Conservation (phyloP, 2,113 vertebrate species). For the Microtus pennsylvanicus region DNA sequence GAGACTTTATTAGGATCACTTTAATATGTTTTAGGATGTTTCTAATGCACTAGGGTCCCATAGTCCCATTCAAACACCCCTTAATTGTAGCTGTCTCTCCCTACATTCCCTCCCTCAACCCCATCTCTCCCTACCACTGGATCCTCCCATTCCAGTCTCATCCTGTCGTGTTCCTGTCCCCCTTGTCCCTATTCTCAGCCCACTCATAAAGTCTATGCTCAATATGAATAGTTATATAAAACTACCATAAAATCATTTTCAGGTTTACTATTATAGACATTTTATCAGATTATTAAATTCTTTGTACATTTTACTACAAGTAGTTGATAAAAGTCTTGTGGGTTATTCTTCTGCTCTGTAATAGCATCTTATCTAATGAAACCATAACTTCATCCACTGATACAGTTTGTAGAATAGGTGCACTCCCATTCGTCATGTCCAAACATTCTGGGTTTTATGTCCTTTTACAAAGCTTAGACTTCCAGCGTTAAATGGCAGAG, state of each 20-base stretch:
- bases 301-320: background rate
- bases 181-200: background rate
- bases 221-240: background rate
- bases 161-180: background rate
- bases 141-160: background rate
- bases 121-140: background rate
- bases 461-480: slow-evolving; percentile 16
- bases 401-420: background rate
- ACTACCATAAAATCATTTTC: background rate
- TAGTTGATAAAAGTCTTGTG: background rate
- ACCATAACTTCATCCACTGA: background rate
- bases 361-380: slow-evolving; percentile 5
- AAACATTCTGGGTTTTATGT: background rate
- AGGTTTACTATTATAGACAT: background rate
- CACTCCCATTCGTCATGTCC: background rate
- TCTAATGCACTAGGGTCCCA: background rate
- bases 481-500: background rate
- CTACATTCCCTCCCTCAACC: background rate
- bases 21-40: background rate
- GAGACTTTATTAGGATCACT: background rate
- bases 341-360: background rate
- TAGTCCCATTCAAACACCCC: background rate
- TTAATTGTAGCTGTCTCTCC: background rate
- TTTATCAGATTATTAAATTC: background rate
- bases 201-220: background rate